Base-by-base conservation (phyloP, 1,140 invertebrate species). In the Drosophila fuyamai region DNA sequence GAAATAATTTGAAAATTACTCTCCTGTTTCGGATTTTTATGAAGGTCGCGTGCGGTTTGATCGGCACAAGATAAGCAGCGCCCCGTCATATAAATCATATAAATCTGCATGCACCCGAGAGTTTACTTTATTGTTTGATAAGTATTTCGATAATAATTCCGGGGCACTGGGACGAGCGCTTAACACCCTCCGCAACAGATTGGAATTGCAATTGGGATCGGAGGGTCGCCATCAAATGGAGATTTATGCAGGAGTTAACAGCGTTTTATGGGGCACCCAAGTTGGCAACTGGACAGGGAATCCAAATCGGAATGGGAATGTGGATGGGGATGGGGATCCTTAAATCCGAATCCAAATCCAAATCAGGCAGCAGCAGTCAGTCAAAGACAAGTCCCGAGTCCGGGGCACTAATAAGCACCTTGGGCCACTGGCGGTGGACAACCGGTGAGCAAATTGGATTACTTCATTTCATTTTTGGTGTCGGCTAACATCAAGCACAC, bases 11-110 rank as follows among this genome's bases (percentile, higher is more conserved):
- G 60, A 59, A 88, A 90, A 90, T 90, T 75, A 75, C 79, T 81
- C 66, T 63, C 57, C 50, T 47, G 51, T 40, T 56, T 35, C 16
- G 35, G 61, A 74, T 79, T 90, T 90, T 90, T 90, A 90, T 90
- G 88, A 90, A 90, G 88, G 88, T 90, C 88, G 88, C 88, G 88
- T 90, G 88, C 88, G 70, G 76, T 84, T 89, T 76, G 83, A 86
- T 88, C 80, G 76, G 14, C 5, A 5, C 18, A 38, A 60, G 67
- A 88, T 76, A 66, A 55, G 12, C 23, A 55, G 12, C 23, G 40
- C 8, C 10, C 61, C 51, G 48, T 76, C 73, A 70, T 63, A 88
- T 67, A 76, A 76, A 76, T 76, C 73, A 70, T 63, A 88, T 53
- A 77, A 89, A 89, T 88, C 76, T 70, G 75, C 67, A 81, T 71